These are phyloP conservation scores for Temnothorax rugatulus DNA, from an alignment of 2,888 invertebrate genomes.

Conservation along the genomic window DNA sequence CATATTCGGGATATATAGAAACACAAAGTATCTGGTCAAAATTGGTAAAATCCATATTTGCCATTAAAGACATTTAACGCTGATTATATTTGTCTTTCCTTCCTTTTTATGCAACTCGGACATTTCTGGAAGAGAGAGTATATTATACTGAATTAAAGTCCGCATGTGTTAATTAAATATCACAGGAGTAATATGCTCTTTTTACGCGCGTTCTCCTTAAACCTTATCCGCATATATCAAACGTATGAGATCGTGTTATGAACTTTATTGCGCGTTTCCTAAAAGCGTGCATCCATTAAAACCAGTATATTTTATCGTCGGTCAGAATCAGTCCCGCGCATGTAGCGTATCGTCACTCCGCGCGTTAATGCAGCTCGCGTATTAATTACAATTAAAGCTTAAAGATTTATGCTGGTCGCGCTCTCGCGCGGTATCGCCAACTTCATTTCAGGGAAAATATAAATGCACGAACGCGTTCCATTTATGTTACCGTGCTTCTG, in stretches of 20 bases:
- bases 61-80: not conserved
- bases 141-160: not conserved
- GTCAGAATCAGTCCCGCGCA: not conserved
- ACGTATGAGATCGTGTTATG: conserved; percentile 7
- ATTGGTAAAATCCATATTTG: conserved; percentile 6
- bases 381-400: conserved; percentile 50
- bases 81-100: not conserved
- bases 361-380: conserved; percentile 25
- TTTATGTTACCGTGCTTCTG: conserved; percentile 36
- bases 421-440: conserved; percentile 6
- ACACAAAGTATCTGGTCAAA: not conserved
- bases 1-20: not conserved
- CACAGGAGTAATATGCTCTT: conserved; percentile 6
- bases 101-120: not conserved
- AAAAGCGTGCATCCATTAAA: conserved; percentile 40
- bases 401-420: conserved; percentile 35
- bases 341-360: conserved; percentile 15
- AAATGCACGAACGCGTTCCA: conserved; percentile 39
- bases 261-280: conserved; percentile 32
- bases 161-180: conserved; percentile 30
- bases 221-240: conserved; percentile 28
- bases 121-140: conserved; percentile 1
- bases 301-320: conserved; percentile 33
- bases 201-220: conserved; percentile 37
- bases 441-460: conserved; percentile 27